These are phyloP conservation scores for Platycnemis pennipes DNA, from an alignment of 2,888 invertebrate species.

Conservation along the genomic window DNA sequence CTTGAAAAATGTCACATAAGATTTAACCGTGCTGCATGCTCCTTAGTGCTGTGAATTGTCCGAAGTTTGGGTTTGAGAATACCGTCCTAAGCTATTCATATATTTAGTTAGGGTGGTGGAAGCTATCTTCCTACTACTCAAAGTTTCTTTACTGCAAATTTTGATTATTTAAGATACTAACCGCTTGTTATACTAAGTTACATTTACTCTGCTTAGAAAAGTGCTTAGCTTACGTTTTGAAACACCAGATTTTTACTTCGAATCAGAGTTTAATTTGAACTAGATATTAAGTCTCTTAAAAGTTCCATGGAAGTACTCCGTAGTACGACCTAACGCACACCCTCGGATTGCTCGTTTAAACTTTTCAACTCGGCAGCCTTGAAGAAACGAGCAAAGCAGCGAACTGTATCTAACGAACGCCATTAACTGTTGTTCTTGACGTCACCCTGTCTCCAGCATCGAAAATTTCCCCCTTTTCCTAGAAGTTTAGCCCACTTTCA, in stretches of 20 bases:
- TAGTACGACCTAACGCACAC: background rate
- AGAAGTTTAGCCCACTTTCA: constrained; percentile 45
- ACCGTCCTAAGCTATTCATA: background rate
- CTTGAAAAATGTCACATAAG: background rate
- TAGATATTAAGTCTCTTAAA: background rate
- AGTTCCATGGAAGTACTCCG: background rate
- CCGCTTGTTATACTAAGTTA: background rate
- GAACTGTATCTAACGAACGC: background rate
- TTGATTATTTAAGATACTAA: background rate
- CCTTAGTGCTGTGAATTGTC: background rate
- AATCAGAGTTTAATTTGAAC: background rate
- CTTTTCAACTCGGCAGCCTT: constrained; percentile 7
- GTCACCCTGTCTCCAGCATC: constrained; percentile 39
- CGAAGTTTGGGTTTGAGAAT: background rate
- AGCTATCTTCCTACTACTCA: background rate
- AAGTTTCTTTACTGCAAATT: background rate
- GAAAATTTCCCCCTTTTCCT: constrained; percentile 30
- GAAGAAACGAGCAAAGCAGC: constrained; percentile 53
- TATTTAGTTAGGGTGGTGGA: background rate
- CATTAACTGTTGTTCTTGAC: constrained; percentile 60
- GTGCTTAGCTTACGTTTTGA: background rate
- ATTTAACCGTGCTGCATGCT: background rate
- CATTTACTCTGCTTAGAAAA: background rate
- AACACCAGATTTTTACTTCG: background rate
- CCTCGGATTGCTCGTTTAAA: background rate